phyloP scores from a whole-genome alignment of 2,113 vertebrate genomes.

The Puntigrus tetrazona region DNA sequence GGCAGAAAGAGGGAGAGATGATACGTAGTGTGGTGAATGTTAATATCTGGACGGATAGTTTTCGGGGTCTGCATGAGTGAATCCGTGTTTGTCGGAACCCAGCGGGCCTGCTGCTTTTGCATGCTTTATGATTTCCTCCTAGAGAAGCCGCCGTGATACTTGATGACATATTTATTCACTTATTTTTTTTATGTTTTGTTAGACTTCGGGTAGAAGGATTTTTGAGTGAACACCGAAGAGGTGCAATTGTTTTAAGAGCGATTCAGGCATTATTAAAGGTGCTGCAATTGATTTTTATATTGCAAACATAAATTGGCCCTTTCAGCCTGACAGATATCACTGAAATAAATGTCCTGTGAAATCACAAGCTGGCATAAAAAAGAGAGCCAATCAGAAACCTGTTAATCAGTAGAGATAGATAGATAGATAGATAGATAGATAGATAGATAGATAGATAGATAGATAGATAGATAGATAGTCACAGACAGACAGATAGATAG shows the following conservation, averaged over 20 bases:
- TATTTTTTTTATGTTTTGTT: neutral
- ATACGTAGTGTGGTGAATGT: neutral
- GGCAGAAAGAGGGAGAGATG: neutral
- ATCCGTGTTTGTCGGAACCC: neutral
- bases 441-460: no score
- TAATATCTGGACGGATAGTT: neutral
- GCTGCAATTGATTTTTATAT: neutral
- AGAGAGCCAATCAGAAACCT: neutral
- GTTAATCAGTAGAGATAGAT: neutral
- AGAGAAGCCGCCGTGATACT: neutral
- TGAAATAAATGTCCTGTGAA: neutral
- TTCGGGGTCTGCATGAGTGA: neutral
- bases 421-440: no score
- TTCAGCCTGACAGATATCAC: neutral
- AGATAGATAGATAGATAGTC: no score
- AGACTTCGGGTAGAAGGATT: neutral
- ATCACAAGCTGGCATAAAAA: neutral
- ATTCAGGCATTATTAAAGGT: neutral
- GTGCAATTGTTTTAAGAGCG: neutral
- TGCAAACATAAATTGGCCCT: neutral
- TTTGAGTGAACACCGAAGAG: neutral
- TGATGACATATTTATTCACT: neutral
- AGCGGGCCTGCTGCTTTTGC: conserved; percentile 6
- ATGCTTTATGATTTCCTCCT: neutral
- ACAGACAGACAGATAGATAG: no score